phyloP scores from a whole-genome alignment of 1,140 invertebrate species.

The Caenorhabditis briggsae region DNA sequence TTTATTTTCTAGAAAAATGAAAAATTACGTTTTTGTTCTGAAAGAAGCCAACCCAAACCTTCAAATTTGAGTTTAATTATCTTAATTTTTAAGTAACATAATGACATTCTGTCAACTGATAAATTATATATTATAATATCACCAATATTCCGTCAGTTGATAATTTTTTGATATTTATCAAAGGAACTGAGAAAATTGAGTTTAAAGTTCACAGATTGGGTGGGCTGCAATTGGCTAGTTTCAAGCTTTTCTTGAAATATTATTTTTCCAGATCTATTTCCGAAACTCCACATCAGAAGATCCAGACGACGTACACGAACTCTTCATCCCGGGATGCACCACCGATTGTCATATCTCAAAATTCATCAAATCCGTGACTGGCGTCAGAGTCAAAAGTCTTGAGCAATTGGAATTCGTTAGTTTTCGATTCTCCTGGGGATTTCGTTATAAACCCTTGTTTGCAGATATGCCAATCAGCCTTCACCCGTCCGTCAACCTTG shows the following conservation, averaged over 20 bases:
- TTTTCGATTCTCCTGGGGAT: background rate
- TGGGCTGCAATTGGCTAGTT: too few relatives aligned
- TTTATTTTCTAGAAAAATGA: too few relatives aligned
- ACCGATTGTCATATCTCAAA: conserved; percentile 44
- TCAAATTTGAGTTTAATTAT: too few relatives aligned
- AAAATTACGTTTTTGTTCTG: too few relatives aligned
- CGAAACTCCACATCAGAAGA: conserved; percentile 28
- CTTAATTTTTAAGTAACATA: too few relatives aligned
- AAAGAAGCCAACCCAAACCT: too few relatives aligned
- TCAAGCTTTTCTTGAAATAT: background rate
- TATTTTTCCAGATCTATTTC: conserved; percentile 5
- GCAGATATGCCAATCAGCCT: conserved; percentile 48
- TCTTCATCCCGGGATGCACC: conserved; percentile 21
- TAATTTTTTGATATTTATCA: too few relatives aligned
- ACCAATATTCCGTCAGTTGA: too few relatives aligned
- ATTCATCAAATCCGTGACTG: conserved; percentile 50
- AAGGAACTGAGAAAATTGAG: too few relatives aligned
- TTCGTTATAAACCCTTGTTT: background rate
- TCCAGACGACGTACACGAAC: conserved; percentile 42
- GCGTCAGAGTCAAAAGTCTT: conserved; percentile 37
- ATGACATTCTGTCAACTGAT: too few relatives aligned
- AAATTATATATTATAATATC: too few relatives aligned
- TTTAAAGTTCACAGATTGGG: too few relatives aligned
- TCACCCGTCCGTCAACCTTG: conserved; percentile 48
- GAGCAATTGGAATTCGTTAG: conserved; percentile 44